phyloP scores from a whole-genome alignment of 92 coral and sea anemone species.

The Parazoanthus swiftii region DNA sequence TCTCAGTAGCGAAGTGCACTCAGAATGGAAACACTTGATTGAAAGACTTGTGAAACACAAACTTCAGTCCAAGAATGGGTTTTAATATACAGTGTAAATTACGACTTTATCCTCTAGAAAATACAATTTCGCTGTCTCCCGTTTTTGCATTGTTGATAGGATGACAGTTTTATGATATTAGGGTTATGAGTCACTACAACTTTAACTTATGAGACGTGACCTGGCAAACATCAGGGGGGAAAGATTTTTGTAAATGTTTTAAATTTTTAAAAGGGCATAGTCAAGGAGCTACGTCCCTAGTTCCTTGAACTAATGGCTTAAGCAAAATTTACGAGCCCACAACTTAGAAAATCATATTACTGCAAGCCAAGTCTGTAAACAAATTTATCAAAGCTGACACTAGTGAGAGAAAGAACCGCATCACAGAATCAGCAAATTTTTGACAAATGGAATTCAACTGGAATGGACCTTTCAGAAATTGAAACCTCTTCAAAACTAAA shows the following conservation, averaged over 20 bases:
- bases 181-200: no score
- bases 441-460: neutral
- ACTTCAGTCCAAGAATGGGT: no score
- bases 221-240: neutral
- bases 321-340: neutral
- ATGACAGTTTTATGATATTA: no score
- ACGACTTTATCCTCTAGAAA: no score
- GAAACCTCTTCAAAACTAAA: neutral
- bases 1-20: no score
- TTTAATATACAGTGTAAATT: no score
- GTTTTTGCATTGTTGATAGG: no score
- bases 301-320: neutral
- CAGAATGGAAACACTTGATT: no score
- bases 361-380: slow-evolving; percentile 1
- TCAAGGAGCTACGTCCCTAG: neutral
- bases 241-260: neutral
- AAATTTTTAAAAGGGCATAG: neutral
- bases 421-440: neutral
- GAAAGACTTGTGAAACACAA: no score
- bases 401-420: neutral
- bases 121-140: no score
- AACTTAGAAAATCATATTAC: neutral
- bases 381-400: slow-evolving; percentile 18
- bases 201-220: no score
- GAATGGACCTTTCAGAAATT: neutral